phyloP scores from a whole-genome alignment of 2,113 vertebrate genomes.

The Mobula hypostoma region DNA sequence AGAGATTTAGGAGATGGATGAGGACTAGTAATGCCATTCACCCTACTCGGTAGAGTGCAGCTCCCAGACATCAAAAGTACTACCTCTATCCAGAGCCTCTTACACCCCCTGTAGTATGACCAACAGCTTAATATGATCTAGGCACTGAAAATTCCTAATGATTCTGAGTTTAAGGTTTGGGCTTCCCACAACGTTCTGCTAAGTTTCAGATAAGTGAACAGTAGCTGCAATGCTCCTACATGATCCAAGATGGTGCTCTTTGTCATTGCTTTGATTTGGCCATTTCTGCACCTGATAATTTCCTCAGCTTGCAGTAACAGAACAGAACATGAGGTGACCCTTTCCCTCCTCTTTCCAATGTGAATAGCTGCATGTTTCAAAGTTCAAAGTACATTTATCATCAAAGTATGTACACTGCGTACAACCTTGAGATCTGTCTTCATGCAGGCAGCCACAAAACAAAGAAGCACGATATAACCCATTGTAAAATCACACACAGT shows the following conservation, averaged over 20 bases:
- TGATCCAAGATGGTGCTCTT: neutral
- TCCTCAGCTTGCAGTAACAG: neutral
- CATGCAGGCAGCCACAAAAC: too few species aligned
- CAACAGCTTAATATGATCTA: neutral
- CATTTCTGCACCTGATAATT: neutral
- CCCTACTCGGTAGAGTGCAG: too few species aligned
- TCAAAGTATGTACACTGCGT: too few species aligned
- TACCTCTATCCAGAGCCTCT: too few species aligned
- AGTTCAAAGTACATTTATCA: too few species aligned
- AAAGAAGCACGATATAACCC: too few species aligned
- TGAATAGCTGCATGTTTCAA: neutral
- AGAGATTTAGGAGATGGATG: too few species aligned
- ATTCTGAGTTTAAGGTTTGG: neutral
- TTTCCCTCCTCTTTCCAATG: neutral
- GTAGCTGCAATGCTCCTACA: neutral
- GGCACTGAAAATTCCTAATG: neutral
- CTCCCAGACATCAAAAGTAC: too few species aligned
- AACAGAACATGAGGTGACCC: neutral
- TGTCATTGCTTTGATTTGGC: neutral
- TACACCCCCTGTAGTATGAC: neutral
- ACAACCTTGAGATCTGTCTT: too few species aligned
- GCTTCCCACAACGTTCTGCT: too few species aligned
- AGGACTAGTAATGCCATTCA: too few species aligned
- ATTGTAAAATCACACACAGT: too few species aligned
- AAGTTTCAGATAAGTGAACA: neutral